Conservation (phyloP, 2,113 vertebrate species). For the Anolis sagrei region DNA sequence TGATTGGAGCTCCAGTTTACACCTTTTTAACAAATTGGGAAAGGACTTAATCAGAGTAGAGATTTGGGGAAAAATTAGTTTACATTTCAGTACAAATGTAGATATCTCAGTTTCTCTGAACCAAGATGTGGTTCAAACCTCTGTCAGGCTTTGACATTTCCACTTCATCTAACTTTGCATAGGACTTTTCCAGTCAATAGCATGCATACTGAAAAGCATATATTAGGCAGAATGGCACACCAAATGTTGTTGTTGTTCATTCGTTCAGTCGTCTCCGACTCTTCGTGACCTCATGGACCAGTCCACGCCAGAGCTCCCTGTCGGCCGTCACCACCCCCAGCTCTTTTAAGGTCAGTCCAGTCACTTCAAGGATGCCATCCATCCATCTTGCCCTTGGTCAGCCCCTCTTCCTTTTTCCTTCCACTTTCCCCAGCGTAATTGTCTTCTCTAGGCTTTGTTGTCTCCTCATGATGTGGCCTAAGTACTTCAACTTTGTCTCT, state of each 20-base stretch:
- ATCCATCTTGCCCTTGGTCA: too few relatives aligned
- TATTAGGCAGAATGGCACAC: neutral
- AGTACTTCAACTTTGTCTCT: too few relatives aligned
- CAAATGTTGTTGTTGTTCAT: neutral
- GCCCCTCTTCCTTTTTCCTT: too few relatives aligned
- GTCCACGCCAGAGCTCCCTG: too few relatives aligned
- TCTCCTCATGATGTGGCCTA: too few relatives aligned
- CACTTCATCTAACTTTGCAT: neutral
- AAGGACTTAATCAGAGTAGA: neutral
- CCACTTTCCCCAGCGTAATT: too few relatives aligned
- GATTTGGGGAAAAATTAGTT: neutral
- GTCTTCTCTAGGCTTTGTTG: too few relatives aligned
- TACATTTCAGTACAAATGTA: neutral
- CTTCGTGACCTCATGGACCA: too few relatives aligned
- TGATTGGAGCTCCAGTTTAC: accelerated
- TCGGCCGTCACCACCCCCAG: too few relatives aligned
- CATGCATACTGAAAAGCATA: neutral
- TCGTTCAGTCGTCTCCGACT: too few relatives aligned
- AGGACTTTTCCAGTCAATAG: neutral
- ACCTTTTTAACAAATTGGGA: neutral
- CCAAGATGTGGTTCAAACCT: neutral
- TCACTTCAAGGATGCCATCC: too few relatives aligned
- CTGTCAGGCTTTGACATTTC: neutral
- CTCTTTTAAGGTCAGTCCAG: too few relatives aligned
- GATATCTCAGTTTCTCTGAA: neutral